Percentiles rank a stretch among this genome's conserved stretches.
phyloP scores from a whole-genome alignment of 2,797 vertebrate species.

The Champsocephalus gunnari region DNA sequence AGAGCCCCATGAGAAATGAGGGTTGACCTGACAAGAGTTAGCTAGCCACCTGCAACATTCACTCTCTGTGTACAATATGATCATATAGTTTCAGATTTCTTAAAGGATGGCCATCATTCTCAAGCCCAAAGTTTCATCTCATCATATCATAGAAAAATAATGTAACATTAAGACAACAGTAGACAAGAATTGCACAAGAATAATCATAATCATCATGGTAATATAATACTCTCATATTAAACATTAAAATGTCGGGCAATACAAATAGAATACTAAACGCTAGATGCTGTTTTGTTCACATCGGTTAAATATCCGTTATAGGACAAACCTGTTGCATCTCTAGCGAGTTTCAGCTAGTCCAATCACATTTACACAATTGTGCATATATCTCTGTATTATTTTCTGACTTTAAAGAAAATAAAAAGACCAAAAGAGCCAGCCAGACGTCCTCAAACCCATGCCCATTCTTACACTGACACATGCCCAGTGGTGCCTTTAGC shows the following conservation, averaged over 20 bases:
- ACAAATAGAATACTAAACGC: slow-evolving; percentile 84
- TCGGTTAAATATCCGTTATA: slow-evolving; percentile 53
- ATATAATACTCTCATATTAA: slow-evolving; percentile 98
- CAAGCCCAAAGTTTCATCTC: slow-evolving; percentile 81
- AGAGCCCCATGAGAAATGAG: slow-evolving; percentile 90
- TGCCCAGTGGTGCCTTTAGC: slow-evolving; percentile 63
- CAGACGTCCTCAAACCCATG: slow-evolving; percentile 68
- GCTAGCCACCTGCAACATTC: slow-evolving; percentile 86
- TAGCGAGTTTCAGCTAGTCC: slow-evolving; percentile 74
- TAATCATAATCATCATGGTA: slow-evolving; percentile 93
- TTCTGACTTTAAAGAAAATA: slow-evolving; percentile 75
- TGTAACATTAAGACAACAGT: slow-evolving; percentile 97
- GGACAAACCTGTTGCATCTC: slow-evolving; percentile 73
- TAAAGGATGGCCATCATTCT: slow-evolving; percentile 86
- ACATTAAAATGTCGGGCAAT: slow-evolving; percentile 97
- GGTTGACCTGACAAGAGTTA: slow-evolving; percentile 88
- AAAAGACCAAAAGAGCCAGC: slow-evolving; percentile 63
- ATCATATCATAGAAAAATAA: slow-evolving; percentile 94
- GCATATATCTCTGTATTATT: slow-evolving; percentile 83
- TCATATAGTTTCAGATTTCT: slow-evolving; percentile 67
- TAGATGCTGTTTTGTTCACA: slow-evolving; percentile 88
- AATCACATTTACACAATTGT: slow-evolving; percentile 83
- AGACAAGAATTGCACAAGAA: slow-evolving; percentile 93
- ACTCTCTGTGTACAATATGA: slow-evolving; percentile 76
- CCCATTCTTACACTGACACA: slow-evolving; percentile 62